Conservation (phyloP, 2,888 invertebrate species). For the Spisula solida region DNA sequence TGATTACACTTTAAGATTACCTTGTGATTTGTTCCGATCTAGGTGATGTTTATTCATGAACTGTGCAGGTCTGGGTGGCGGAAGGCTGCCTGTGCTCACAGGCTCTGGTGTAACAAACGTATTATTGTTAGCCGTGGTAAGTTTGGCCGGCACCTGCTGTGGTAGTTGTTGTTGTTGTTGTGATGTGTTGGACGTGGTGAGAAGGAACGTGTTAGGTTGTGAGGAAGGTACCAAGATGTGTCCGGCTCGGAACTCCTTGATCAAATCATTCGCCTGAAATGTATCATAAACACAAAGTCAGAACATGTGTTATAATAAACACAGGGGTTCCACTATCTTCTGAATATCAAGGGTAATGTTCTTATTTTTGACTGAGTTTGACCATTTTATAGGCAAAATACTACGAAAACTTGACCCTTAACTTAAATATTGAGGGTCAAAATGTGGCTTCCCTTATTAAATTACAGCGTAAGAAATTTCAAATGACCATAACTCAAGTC, state of each 20-base stretch:
- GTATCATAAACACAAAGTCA: not conserved
- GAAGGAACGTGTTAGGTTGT: constrained; percentile 67
- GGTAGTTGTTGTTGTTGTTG: not conserved
- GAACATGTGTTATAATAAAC: too few species aligned
- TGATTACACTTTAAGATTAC: constrained; percentile 15
- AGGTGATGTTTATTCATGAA: constrained; percentile 54
- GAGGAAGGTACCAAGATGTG: constrained; percentile 69
- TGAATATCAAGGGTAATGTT: too few species aligned
- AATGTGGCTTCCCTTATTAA: too few species aligned
- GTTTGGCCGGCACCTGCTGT: not conserved
- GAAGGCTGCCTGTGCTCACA: constrained; percentile 27
- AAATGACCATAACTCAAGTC: too few species aligned
- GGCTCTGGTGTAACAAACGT: not conserved
- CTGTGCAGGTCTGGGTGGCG: constrained; percentile 59
- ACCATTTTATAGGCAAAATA: too few species aligned
- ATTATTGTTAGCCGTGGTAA: not conserved
- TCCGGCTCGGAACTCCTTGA: constrained; percentile 70
- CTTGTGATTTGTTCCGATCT: constrained; percentile 43
- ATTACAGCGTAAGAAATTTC: too few species aligned
- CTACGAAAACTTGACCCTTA: too few species aligned
- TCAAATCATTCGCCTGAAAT: constrained; percentile 71
- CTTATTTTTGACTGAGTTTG: too few species aligned
- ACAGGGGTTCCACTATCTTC: too few species aligned
- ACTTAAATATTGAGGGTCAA: too few species aligned
- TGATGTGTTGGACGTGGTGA: constrained; percentile 57